Conservation (phyloP, 2,113 vertebrate genomes). For the Megaceryle maxima region DNA sequence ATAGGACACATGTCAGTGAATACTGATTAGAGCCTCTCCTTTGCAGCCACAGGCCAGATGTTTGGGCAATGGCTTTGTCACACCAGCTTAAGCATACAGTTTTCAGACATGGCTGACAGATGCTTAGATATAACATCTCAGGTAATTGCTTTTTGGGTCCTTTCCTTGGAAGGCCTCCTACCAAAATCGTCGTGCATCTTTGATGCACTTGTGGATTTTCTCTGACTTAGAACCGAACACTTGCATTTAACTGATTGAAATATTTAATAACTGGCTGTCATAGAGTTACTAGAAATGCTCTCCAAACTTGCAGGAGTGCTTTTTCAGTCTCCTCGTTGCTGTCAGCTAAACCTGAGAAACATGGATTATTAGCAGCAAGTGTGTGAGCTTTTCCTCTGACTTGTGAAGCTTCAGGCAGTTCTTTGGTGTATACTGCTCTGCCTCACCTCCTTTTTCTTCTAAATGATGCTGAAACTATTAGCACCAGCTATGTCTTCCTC, state of each 20-base stretch:
- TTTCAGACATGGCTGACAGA: not conserved
- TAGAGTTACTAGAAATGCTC: not conserved
- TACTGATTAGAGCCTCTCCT: not conserved
- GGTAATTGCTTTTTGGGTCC: not conserved
- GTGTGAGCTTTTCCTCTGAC: not conserved
- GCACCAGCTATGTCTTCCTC: not conserved
- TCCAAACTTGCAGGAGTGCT: not conserved
- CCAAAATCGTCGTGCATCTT: not conserved
- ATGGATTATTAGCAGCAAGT: not conserved
- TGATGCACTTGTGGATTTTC: not conserved
- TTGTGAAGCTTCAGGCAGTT: not conserved
- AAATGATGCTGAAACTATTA: not conserved
- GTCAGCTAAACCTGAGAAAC: not conserved
- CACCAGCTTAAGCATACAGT: not conserved
- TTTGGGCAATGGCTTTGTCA: not conserved
- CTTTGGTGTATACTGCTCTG: not conserved
- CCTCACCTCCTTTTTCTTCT: slow-evolving; percentile 5
- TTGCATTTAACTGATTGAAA: slow-evolving; percentile 24
- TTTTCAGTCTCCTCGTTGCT: not conserved
- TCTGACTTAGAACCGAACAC: not conserved
- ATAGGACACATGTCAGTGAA: not conserved
- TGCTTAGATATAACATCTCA: not conserved
- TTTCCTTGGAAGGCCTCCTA: not conserved
- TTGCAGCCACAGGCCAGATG: not conserved
- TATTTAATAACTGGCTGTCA: slow-evolving; percentile 18